Base-by-base conservation (phyloP, 2,797 vertebrate genomes). In the Esox masquinongy region DNA sequence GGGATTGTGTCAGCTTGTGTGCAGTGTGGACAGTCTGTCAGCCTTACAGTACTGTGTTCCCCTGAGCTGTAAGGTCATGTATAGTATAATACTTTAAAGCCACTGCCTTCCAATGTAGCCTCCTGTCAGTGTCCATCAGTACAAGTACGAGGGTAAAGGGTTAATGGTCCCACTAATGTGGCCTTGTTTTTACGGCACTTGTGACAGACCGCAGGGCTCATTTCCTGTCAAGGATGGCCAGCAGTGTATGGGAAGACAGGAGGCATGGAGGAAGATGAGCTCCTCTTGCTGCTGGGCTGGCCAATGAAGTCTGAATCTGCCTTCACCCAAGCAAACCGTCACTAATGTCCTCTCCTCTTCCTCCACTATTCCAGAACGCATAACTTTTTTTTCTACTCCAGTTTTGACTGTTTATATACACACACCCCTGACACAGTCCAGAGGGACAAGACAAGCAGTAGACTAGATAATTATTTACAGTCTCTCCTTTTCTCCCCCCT, bases 191-290 rank as follows among this genome's bases (percentile, higher is more conserved):
- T 47, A 76, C 76, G 39, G 36, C 53, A 34, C 74, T 64, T 69
- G 68, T 39, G 43, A 79, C 78, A 76, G 73, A 80, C 78, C 79
- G 73, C 77, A 73, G 68, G 64, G 66, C 77, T 74, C 81, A 82
- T 79, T 82, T 83, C 81, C 81, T 84, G 78, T 80, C 73, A 77
- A 73, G 79, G 66, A 74, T 71, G 64, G 39, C 73, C 76, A 53
- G 22, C 70, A 3, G 53, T 56, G 49, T 19, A 4, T 36, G 66
- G 36, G 36, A 31, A 31, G 29, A 3, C 29, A 31, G 29, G 29
- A 39, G 36, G 36, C 36, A 8, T 39, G 34, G 67, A 3, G 67
- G 14, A 19, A 26, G 61, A 24, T 24, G 24, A 29, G 61, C 61
- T 6, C 61, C 26, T 15, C 22, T 14, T 22, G 19, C 8, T 15